Evolutionary conservation across 2,113 vertebrate species (phyloP), one percentile per base, ranked within the genome.

Genomic region (Orthonyx spaldingii): DNA sequence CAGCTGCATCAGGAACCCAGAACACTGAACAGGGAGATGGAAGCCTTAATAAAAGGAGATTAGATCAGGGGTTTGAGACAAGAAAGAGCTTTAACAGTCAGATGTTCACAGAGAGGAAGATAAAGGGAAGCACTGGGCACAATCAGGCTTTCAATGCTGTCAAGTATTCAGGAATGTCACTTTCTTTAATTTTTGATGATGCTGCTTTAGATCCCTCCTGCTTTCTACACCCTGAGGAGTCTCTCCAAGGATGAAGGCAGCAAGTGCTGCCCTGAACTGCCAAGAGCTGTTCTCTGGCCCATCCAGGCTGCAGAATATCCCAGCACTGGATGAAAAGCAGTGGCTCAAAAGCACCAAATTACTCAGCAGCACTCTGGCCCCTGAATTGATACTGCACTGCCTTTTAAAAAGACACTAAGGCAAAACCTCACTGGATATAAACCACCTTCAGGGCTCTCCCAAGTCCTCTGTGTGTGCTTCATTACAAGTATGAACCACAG

Each of bases 351-450:
- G 55, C 77, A 55, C 30, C 17, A 9, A 53, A 50, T 3, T 10
- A 6, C 65, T 66, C 6, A 42, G 68, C 70, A 91, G 84, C 50
- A 46, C 32, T 4, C 33, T 10, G 35, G 27, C 44, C 79, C 63
- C 18, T 18, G 46, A 0, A 30, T 1, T 2, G 4, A 41, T 3
- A 1, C 41, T 26, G 6, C 14, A 14, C 13, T 26, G 61, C 52
- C 55, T 5, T 0, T 0, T 2, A 2, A 4, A 42, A 63, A 59
- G 35, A 9, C 7, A 35, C 32, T 12, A 9, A 16, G 24, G 41
- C 42, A 50, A 78, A 93, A 63, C 18, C n/a, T 78, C 47, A 3
- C 72, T 55, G 64, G 20, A 11, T 5, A 19, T 5, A 30, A 74
- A 39, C 20, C 23, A 11, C 20, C 28, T 44, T 8, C 79, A 60